Evolutionary conservation across 2,113 vertebrate species (phyloP).

Genomic region (Xyliphius kryptos): DNA sequence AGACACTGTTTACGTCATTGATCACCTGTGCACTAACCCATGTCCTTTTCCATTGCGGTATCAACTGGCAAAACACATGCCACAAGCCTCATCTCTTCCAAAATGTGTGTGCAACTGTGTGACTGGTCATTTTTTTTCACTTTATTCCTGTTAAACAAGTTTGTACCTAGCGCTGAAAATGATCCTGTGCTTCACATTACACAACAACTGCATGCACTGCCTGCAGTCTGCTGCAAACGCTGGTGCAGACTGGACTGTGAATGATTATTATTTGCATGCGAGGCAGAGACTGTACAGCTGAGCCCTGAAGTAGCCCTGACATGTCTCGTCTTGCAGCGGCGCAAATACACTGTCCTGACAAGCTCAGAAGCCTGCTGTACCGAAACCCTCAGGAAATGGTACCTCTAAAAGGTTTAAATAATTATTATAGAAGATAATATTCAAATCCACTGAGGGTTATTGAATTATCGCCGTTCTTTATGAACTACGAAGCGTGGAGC

Average conservation of each 20-base stretch:
- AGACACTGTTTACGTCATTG: slow-evolving; percentile 8
- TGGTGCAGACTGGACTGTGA: slow-evolving; percentile 2
- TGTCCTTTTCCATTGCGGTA: not conserved
- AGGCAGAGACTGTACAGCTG: slow-evolving; percentile 2
- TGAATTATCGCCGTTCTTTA: slow-evolving; percentile 31
- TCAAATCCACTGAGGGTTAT: too few relatives aligned
- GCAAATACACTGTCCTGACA: slow-evolving; percentile 21
- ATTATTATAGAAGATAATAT: not conserved
- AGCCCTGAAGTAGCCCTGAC: slow-evolving; percentile 12
- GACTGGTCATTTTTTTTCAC: slow-evolving; percentile 41
- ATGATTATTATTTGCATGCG: slow-evolving; percentile 23
- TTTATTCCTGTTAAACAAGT: slow-evolving; percentile 42
- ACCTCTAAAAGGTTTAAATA: not conserved
- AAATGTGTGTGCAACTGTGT: slow-evolving; percentile 16
- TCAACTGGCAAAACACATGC: slow-evolving; percentile 13
- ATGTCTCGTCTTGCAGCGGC: slow-evolving; percentile 26
- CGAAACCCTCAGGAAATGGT: not conserved
- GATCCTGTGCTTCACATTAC: slow-evolving; percentile 1
- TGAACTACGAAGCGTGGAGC: slow-evolving; percentile 45
- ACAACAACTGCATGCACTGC: not conserved
- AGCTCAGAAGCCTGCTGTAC: not conserved
- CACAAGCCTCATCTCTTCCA: not conserved
- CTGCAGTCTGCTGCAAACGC: not conserved
- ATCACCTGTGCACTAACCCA: slow-evolving; percentile 4
- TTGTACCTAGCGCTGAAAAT: slow-evolving; percentile 25